Percentiles rank a stretch among this genome's conserved stretches.
phyloP scores from a whole-genome alignment of 2,113 vertebrate genomes.

The Ctenodactylus gundi region DNA sequence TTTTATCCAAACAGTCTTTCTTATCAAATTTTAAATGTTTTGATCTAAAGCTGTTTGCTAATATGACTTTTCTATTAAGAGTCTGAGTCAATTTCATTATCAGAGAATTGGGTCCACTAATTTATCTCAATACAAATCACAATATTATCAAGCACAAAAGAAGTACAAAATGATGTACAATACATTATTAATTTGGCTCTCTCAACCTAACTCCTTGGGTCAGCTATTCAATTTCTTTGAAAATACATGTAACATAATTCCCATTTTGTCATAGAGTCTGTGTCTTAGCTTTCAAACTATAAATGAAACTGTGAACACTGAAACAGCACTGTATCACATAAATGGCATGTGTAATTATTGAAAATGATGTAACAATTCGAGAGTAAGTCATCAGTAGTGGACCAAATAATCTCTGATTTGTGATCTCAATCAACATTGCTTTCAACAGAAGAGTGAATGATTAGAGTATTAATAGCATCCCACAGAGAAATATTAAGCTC shows the following conservation, averaged over 20 bases:
- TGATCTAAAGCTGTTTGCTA: slow-evolving; percentile 10
- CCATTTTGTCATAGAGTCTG: neutral
- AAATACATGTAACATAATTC: slow-evolving; percentile 40
- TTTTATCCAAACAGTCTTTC: neutral
- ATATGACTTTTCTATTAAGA: slow-evolving; percentile 6
- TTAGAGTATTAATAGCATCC: neutral
- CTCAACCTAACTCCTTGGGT: slow-evolving; percentile 1
- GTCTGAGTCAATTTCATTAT: neutral
- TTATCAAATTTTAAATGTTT: slow-evolving; percentile 53
- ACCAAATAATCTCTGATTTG: neutral
- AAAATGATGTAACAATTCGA: slow-evolving; percentile 53
- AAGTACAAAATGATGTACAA: slow-evolving; percentile 13
- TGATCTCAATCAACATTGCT: slow-evolving; percentile 52
- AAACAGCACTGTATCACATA: neutral
- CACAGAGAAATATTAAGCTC: neutral
- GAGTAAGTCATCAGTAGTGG: neutral
- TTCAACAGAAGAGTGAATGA: slow-evolving; percentile 15
- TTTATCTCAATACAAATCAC: slow-evolving; percentile 41
- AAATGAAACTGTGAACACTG: neutral
- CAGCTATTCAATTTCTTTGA: slow-evolving; percentile 47
- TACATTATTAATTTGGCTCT: slow-evolving; percentile 1
- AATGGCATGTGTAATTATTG: neutral
- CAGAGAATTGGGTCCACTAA: neutral
- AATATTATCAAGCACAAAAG: slow-evolving; percentile 1
- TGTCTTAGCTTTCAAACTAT: neutral